Conservation (phyloP, 1,140 invertebrate species). For the Pogonomyrmex californicus region DNA sequence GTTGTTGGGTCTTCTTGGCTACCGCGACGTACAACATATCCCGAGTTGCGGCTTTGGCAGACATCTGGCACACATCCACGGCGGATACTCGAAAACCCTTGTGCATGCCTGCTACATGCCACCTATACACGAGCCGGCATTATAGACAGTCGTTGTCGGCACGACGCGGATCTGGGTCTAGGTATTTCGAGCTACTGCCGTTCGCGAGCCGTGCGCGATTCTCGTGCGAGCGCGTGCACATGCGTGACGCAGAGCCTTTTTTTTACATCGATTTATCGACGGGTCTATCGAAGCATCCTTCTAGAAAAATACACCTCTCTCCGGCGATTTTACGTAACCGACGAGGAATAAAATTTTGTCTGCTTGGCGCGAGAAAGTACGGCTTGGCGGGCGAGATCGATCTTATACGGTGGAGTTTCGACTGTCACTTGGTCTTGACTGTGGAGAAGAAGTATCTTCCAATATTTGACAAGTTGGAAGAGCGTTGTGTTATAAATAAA, state of each 20-base stretch:
- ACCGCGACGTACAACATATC: conserved; percentile 61
- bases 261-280: conserved; percentile 57
- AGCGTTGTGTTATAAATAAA: conserved; percentile 49
- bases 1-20: conserved; percentile 60
- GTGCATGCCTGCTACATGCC: conserved; percentile 47
- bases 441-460: conserved; percentile 6
- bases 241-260: conserved; percentile 46
- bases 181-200: conserved; percentile 69
- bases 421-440: conserved; percentile 31
- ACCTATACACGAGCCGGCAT: conserved; percentile 57
- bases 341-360: conserved; percentile 44
- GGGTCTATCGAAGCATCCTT: conserved; percentile 38
- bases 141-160: conserved; percentile 40
- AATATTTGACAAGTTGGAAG: conserved; percentile 53
- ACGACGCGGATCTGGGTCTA: conserved; percentile 62
- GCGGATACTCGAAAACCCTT: conserved; percentile 73
- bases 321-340: conserved; percentile 34
- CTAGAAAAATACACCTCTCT: conserved; percentile 44
- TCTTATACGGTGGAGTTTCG: conserved; percentile 13
- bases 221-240: conserved; percentile 26
- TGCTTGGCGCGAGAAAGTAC: background rate
- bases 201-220: conserved; percentile 56
- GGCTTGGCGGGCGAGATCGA: conserved; percentile 15
- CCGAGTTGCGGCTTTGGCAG: conserved; percentile 72
- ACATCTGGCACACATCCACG: conserved; percentile 77